Base-by-base conservation (phyloP, 2,113 vertebrate genomes). In the Irena cyanogastra region DNA sequence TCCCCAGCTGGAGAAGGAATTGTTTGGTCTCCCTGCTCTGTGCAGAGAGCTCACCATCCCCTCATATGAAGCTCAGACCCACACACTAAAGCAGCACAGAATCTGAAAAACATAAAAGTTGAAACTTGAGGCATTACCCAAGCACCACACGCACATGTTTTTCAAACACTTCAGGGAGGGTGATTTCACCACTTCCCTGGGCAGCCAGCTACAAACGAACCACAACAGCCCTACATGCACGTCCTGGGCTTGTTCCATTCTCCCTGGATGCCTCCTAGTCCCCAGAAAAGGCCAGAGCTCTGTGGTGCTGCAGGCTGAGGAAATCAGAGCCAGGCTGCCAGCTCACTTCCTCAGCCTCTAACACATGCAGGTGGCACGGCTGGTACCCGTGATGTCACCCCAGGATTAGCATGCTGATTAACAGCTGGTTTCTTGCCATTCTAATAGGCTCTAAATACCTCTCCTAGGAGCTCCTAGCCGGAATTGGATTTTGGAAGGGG, bases 401-500 rank as follows among this genome's bases (percentile, higher is more conserved):
- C 82, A 69, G 59, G 83, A 95, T 95, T 95, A 94, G 84, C 81
- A 85, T 89, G 66, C 74, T 94, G 86, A 95, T 96, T 96, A 95
- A 94, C 91, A 96, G 52, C 87, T 96, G 94, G 66, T 83, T 94
- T 33, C 74, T 76, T 94, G 96, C 95, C 89, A 94, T 85, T 60
- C 87, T 96, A 97, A 95, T 94, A 80, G 91, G 57, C 66, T 95
- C 83, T 95, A 96, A 96, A 95, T 74, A 85, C 78, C 69, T 96
- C 95, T 94, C 94, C 83, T 70, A 95, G 93, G 95, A 96, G 61
- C 41, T 93, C 42, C 88, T 89, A 72, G 95, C 87, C 94, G 61
- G 84, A 85, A 95, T 52, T 94, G 71, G 89, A 83, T 89, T 96
- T 95, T 76, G 59, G 65, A 92, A 68, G 42, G 49, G 69, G 72